Conservation (phyloP, 2,888 invertebrate genomes). For the Phytoseiulus persimilis region DNA sequence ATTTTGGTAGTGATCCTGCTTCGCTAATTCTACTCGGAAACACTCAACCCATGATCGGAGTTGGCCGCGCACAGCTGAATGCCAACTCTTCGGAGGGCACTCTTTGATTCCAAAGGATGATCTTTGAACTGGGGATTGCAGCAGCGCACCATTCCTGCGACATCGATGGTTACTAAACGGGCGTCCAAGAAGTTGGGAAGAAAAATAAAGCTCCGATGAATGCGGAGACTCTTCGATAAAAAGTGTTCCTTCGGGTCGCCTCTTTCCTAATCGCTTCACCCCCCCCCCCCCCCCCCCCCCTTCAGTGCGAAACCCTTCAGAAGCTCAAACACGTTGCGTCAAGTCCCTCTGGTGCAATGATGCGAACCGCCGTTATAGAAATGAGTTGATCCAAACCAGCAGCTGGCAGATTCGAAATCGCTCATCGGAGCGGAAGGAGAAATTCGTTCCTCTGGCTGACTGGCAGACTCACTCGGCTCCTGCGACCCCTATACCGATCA, state of each 20-base stretch:
- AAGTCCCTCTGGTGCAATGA: background rate
- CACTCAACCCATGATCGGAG: background rate
- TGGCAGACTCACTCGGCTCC: background rate
- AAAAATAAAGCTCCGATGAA: background rate
- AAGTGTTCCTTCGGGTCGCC: background rate
- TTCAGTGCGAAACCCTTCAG: background rate
- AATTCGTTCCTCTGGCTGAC: background rate
- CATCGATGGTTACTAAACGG: background rate
- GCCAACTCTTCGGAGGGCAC: background rate
- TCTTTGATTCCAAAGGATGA: background rate
- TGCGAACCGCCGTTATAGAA: background rate
- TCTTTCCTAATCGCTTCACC: too few relatives aligned
- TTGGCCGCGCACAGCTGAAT: background rate
- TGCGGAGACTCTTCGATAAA: background rate
- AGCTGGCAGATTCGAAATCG: background rate
- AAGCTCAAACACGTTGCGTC: background rate
- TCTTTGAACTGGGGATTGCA: background rate
- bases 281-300: background rate
- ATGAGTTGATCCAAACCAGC: background rate
- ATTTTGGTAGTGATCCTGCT: background rate
- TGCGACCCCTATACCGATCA: background rate
- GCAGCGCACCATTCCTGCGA: background rate
- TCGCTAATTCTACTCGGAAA: background rate
- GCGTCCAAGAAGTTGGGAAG: background rate
- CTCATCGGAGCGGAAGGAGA: background rate